Conservation (phyloP, 2,888 invertebrate species). For the Bombyx huttoni region DNA sequence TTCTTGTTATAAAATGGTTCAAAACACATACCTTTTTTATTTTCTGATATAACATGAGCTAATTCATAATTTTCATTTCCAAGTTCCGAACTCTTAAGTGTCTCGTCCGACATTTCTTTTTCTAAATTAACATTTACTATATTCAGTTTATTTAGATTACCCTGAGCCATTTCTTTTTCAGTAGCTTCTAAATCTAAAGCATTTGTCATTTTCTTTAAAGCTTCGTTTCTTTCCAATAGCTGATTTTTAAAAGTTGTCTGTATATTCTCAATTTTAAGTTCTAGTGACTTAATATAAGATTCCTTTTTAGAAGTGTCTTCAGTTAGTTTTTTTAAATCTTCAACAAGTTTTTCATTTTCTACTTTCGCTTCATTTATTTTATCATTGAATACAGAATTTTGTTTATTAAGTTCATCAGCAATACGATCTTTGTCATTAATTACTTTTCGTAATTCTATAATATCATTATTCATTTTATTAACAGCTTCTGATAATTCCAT, state of each 20-base stretch:
- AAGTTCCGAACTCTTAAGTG: constrained; percentile 15
- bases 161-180: constrained; percentile 16
- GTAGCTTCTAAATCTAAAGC: constrained; percentile 13
- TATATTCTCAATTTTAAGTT: constrained; percentile 13
- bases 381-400: constrained; percentile 21
- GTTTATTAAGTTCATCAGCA: constrained; percentile 21
- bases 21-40: constrained; percentile 18
- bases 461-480: constrained; percentile 15
- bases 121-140: constrained; percentile 20
- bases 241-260: constrained; percentile 17
- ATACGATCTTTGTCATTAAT: constrained; percentile 23
- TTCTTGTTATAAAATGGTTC: not conserved
- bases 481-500: constrained; percentile 16
- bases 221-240: constrained; percentile 13
- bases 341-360: constrained; percentile 16
- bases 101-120: constrained; percentile 16
- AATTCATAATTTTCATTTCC: constrained; percentile 16
- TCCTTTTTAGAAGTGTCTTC: constrained; percentile 17
- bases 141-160: constrained; percentile 13
- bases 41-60: constrained; percentile 15
- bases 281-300: constrained; percentile 13
- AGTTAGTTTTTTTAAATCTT: constrained; percentile 13
- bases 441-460: constrained; percentile 14
- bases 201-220: constrained; percentile 11
- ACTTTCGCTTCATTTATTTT: constrained; percentile 12